phyloP scores from a whole-genome alignment of 2,113 vertebrate species.

The Upupa epops region DNA sequence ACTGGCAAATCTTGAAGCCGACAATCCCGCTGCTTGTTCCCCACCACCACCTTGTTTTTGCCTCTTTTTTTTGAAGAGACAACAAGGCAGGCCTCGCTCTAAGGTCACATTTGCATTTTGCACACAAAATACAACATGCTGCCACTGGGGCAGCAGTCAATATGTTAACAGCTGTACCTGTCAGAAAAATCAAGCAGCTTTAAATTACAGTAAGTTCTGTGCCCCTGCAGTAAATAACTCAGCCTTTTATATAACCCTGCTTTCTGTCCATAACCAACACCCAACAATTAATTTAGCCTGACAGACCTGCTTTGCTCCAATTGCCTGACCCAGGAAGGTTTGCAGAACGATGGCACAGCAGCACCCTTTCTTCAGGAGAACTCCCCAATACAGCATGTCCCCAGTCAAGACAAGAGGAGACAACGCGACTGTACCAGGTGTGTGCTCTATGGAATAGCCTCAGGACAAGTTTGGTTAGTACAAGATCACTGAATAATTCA shows the following conservation, averaged over 20 bases:
- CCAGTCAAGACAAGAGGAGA: not conserved
- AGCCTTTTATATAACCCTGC: not conserved
- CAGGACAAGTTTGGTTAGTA: not conserved
- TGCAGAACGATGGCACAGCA: not conserved
- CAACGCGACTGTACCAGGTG: not conserved
- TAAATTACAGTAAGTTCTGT: not conserved
- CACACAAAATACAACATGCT: not conserved
- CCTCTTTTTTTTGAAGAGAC: not conserved
- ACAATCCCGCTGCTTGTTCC: not conserved
- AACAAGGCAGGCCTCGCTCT: not conserved
- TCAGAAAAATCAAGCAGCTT: not conserved
- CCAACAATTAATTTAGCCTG: not conserved
- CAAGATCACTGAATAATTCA: not conserved
- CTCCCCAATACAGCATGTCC: not conserved
- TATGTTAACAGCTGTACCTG: not conserved
- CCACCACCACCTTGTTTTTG: fast-evolving
- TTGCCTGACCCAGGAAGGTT: not conserved
- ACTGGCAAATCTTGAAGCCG: not conserved
- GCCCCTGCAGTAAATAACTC: not conserved
- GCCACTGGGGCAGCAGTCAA: not conserved
- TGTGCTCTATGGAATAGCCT: not conserved
- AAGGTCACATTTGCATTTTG: conserved; percentile 1
- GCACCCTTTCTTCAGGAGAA: not conserved
- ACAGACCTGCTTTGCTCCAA: not conserved
- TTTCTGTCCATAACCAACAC: not conserved